Conservation (phyloP, 2,888 invertebrate genomes). For the Ophion ellenae region DNA sequence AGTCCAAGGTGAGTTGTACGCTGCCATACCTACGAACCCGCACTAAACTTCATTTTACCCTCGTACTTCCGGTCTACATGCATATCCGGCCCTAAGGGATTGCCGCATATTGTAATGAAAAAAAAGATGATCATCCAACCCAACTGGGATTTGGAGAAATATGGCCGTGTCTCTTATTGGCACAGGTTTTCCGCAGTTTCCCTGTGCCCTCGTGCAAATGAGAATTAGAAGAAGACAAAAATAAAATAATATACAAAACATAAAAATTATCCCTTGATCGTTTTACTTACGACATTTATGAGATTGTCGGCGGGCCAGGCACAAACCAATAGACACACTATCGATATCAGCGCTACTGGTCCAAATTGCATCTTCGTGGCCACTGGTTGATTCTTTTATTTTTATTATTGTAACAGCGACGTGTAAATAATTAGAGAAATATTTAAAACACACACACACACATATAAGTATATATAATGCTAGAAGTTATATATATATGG, state of each 20-base stretch:
- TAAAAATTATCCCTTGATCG: not conserved
- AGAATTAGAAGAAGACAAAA: not conserved
- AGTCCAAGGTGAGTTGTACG: conserved; percentile 43
- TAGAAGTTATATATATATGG: too few species aligned
- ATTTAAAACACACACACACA: not conserved
- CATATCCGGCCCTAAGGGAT: not conserved
- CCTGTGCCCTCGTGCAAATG: not conserved
- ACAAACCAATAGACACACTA: conserved; percentile 60
- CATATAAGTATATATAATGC: too few species aligned
- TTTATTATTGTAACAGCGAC: not conserved
- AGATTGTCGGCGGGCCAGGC: conserved; percentile 68
- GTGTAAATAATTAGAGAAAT: not conserved
- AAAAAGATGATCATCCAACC: not conserved
- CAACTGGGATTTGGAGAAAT: not conserved
- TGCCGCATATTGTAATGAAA: not conserved
- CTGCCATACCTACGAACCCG: conserved; percentile 44
- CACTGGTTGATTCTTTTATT: conserved; percentile 59
- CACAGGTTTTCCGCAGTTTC: not conserved
- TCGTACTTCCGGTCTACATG: not conserved
- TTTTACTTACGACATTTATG: conserved; percentile 61
- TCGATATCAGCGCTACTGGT: conserved; percentile 56
- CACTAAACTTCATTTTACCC: conserved; percentile 37
- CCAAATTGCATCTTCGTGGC: conserved; percentile 61
- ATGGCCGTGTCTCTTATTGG: not conserved
- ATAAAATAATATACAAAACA: not conserved